Base-by-base conservation (phyloP, 2,888 invertebrate genomes). In the Hoplodrina blanda region DNA sequence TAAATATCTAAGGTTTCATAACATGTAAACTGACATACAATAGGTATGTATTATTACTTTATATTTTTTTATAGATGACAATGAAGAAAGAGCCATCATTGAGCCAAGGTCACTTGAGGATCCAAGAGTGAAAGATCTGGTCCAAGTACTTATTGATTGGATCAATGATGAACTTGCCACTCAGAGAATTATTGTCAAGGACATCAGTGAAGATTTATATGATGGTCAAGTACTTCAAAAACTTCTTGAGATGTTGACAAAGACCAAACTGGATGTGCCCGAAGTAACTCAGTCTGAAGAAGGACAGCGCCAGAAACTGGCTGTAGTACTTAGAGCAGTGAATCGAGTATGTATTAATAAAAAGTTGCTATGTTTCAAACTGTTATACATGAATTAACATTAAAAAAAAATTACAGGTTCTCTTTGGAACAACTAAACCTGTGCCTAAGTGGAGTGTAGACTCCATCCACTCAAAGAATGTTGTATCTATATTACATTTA, bases 271-370 rank as follows among this genome's bases (percentile, higher is more conserved):
- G 59, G 99, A 99, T 94, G 99, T 99, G 5, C 98, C 99, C 0
- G 99, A 99, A 96, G 99, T 99, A 2, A 99, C 99, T 0, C 99
- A 99, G 92, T 99, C 99, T 0, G 99, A 99, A 92, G 99, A 99
- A 91, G 99, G 99, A 0, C 99, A 99, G 92, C 98, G 98, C 77
- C 99, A 99, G 90, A 99, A 99, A 90, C 95, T 99, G 46, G 97
- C 97, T 70, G 97, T 99, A 73, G 99, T 99, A 50, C 95, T 99
- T 54, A 97, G 98, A 82, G 98, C 98, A 75, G 98, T 99, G 19
- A 99, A 99, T 93, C 97, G 98, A 90, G 98, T 99, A 88, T 81
- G 85, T 76, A 25, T 57, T 7, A 33, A 33, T 1, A n/a, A 20
- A 19, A 37, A 25, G 1, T 50, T 1, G 30, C 11, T 11, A 3